A percentile compares a stretch with the other conserved stretches of the same genome.
These are phyloP conservation scores for Drosophila setifemur DNA, from an alignment of 1,140 invertebrate species.

Conservation along the genomic window DNA sequence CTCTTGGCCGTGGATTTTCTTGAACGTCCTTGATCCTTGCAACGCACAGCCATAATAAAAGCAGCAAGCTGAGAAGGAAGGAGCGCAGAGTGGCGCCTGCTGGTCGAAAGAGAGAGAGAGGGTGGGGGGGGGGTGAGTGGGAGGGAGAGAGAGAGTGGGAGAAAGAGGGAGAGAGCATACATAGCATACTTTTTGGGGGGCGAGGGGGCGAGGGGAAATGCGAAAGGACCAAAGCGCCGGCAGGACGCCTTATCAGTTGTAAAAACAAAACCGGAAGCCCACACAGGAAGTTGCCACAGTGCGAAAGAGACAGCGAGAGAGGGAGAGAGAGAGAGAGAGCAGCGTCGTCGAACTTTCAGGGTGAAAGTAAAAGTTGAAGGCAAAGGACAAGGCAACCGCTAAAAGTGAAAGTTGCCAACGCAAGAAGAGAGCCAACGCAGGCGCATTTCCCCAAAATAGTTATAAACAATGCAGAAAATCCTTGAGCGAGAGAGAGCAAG, in stretches of 20 bases:
- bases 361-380: slow-evolving; percentile 73
- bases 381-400: slow-evolving; percentile 66
- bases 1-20: slow-evolving; percentile 59
- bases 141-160: slow-evolving; percentile 3
- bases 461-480: slow-evolving; percentile 49
- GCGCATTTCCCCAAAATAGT: slow-evolving; percentile 41
- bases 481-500: neutral
- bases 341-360: slow-evolving; percentile 75
- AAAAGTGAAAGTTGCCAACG: slow-evolving; percentile 66
- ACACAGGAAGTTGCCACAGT: slow-evolving; percentile 63
- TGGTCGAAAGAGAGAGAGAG: slow-evolving; percentile 43
- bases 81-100: slow-evolving; percentile 57
- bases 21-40: slow-evolving; percentile 82
- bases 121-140: neutral
- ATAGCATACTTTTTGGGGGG: slow-evolving; percentile 66
- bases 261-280: slow-evolving; percentile 80
- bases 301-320: slow-evolving; percentile 21
- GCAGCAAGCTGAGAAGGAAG: slow-evolving; percentile 22
- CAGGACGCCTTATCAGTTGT: slow-evolving; percentile 76
- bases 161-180: no score
- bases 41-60: slow-evolving; percentile 70
- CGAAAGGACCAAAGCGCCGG: slow-evolving; percentile 41
- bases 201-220: neutral
- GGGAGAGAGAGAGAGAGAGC: neutral
- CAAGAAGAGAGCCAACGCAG: slow-evolving; percentile 29